Evolutionary conservation across 30 jellyfish, hydroid and myxozoan genomes (phyloP), one percentile per base, ranked within the genome.

Genomic region (Rhopilema esculentum): DNA sequence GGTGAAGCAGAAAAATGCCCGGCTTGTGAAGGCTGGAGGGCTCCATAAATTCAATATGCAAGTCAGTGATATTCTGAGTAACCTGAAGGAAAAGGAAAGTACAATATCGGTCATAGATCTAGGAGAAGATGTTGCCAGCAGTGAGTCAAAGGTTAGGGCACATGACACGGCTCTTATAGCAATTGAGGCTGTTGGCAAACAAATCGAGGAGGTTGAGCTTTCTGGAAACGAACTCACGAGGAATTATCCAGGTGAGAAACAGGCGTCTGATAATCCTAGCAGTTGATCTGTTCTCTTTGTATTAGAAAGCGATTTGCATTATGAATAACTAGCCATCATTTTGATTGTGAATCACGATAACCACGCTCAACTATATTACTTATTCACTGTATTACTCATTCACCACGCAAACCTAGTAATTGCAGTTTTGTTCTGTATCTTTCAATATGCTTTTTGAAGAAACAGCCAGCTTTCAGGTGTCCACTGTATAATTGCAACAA

Each of bases 11-110:
- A 76, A 89, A 68, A 83, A 79, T 48, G 48, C 86, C 21, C 75
- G 90, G 28, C 88, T 91, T 27, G 16, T 18, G 30, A 91, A 91
- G 69, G 94, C 97, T 28, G 93, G 94, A n/a, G 89, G 79, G 19
- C 86, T 91, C 51, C 97, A 91, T 32, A 77, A 71, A 76, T 91
- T 91, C 84, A 91, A 91, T 77, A 30, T 75, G 77, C 87, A 80
- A 27, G 94, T 91, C 18, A 64, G 32, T 49, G 91, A 91, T 79
- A 68, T 91, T 23, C 33, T 76, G 0, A 70, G 75, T 23, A 75
- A 84, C 25, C 57, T 91, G 85, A 86, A 72, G 30, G 95, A 83
- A 33, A 88, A 88, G 84, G 86, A 78, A 71, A 53, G 70, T 48
- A 57, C 49, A 18, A 48, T 78, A 20, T 27, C 33, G 24, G 51